Conservation (phyloP, 2,888 invertebrate genomes). For the Drosophila trichaetosa region DNA sequence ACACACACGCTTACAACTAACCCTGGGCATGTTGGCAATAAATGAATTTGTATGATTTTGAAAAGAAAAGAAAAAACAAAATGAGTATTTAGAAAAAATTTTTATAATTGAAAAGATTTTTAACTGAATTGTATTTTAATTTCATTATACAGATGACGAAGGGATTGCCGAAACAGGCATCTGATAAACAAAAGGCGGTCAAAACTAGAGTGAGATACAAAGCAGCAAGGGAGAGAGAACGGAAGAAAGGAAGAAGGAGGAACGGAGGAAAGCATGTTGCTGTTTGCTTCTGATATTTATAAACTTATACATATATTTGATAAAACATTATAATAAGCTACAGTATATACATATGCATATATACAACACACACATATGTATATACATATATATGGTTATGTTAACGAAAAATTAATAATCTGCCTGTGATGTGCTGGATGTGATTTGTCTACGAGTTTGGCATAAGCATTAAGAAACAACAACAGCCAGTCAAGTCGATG, state of each 20-base stretch:
- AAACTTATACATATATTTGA: conserved; percentile 16
- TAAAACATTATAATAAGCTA: conserved; percentile 24
- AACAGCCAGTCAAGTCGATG: conserved; percentile 36
- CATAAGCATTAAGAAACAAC: conserved; percentile 34
- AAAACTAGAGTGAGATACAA: conserved; percentile 2
- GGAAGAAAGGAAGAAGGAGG: background rate
- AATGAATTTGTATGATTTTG: background rate
- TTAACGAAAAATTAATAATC: conserved; percentile 49
- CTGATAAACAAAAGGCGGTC: conserved; percentile 84
- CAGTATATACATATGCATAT: conserved; percentile 21
- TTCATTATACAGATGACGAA: conserved; percentile 92
- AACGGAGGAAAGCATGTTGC: background rate
- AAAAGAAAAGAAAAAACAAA: background rate
- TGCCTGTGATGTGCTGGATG: conserved; percentile 79
- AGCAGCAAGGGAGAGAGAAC: background rate
- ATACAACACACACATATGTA: conserved; percentile 28
- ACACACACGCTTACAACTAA: conserved; percentile 29
- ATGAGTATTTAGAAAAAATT: background rate
- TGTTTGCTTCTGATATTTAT: conserved; percentile 43
- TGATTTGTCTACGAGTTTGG: conserved; percentile 72
- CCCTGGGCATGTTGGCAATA: conserved; percentile 22
- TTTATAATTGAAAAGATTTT: background rate
- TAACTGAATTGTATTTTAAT: conserved; percentile 69
- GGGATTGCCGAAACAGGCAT: conserved; percentile 97
- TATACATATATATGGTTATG: conserved; percentile 35